These are phyloP conservation scores for Fulica atra DNA, from an alignment of 2,113 vertebrate species.

Conservation along the genomic window DNA sequence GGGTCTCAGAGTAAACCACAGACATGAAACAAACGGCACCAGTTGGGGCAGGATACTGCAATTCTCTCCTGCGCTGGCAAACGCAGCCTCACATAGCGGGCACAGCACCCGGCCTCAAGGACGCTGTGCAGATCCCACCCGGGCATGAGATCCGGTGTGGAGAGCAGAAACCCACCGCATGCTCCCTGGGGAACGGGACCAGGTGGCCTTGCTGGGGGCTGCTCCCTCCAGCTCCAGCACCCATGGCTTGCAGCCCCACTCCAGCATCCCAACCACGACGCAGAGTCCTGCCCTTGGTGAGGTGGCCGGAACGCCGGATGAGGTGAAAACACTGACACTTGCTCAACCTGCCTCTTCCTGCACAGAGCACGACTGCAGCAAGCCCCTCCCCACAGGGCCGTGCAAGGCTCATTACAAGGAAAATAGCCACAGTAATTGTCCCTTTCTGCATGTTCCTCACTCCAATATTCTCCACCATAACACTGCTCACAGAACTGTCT, in stretches of 20 bases:
- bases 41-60: not conserved
- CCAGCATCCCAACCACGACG: no score
- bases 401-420: conserved; percentile 70
- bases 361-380: conserved; percentile 38
- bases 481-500: conserved; percentile 78
- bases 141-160: rapidly evolving
- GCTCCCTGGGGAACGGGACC: rapidly evolving
- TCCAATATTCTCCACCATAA: conserved; percentile 70
- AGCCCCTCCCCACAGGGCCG: conserved; percentile 51
- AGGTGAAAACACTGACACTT: not conserved
- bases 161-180: rapidly evolving
- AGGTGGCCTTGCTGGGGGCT: no score
- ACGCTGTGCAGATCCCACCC: rapidly evolving
- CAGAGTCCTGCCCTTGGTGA: not conserved
- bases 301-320: not conserved
- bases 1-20: not conserved
- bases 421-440: conserved; percentile 69
- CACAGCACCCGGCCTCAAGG: rapidly evolving
- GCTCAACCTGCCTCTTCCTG: conserved; percentile 37
- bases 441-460: conserved; percentile 70
- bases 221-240: no score
- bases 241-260: not conserved
- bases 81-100: rapidly evolving
- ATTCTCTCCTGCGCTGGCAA: not conserved
- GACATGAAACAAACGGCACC: not conserved